phyloP scores from a whole-genome alignment of 2,888 invertebrate species.

The Nephrotoma guestfalica region DNA sequence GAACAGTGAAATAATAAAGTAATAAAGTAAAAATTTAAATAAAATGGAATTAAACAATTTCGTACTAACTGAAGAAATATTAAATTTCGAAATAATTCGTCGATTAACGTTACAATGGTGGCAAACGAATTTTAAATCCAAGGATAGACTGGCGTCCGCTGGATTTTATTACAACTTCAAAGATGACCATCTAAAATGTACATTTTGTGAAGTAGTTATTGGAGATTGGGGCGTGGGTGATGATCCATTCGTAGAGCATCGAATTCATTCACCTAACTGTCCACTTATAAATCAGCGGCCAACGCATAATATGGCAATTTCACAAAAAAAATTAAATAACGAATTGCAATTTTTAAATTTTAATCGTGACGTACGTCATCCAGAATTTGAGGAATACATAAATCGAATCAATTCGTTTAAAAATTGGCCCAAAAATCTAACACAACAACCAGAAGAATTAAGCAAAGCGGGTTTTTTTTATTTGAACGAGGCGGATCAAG shows the following conservation, averaged over 20 bases:
- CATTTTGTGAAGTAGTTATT: slow-evolving; percentile 66
- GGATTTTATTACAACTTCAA: slow-evolving; percentile 71
- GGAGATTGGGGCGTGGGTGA: slow-evolving; percentile 70
- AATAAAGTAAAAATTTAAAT: neutral
- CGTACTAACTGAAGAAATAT: neutral
- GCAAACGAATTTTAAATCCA: neutral
- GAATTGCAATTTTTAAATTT: neutral
- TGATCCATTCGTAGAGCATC: slow-evolving; percentile 65
- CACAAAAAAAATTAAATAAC: neutral
- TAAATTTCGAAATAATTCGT: neutral
- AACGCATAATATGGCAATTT: slow-evolving; percentile 46
- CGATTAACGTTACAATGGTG: neutral
- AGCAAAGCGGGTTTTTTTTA: slow-evolving; percentile 89
- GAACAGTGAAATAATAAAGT: neutral
- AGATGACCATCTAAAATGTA: slow-evolving; percentile 65
- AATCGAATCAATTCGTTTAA: slow-evolving; percentile 55
- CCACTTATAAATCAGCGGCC: slow-evolving; percentile 51
- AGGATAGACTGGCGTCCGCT: slow-evolving; percentile 48
- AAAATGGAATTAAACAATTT: neutral
- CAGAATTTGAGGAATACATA: slow-evolving; percentile 52
- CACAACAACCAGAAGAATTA: slow-evolving; percentile 63
- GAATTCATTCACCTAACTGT: slow-evolving; percentile 66
- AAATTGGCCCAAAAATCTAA: slow-evolving; percentile 69
- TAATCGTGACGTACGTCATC: slow-evolving; percentile 28
- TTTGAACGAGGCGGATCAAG: slow-evolving; percentile 75